Base-by-base conservation (phyloP, 2,888 invertebrate species). In the Eilema sororculum region DNA sequence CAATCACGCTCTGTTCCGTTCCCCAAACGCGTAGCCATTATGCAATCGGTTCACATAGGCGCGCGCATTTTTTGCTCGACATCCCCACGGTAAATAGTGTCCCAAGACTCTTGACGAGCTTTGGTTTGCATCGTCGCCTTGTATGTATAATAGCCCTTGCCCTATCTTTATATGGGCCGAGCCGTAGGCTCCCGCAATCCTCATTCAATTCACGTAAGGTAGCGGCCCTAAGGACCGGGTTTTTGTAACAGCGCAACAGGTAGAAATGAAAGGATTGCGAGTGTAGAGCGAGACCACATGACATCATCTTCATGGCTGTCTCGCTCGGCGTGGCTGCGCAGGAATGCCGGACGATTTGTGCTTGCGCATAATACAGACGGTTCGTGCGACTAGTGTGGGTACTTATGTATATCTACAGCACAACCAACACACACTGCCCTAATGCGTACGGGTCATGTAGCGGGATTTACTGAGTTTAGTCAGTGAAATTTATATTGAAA, bases 221-320 rank as follows among this genome's bases (percentile, higher is more conserved):
- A 95, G 95, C 95, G 95, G 95, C 95, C 93, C 92, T 91, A 92
- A 91, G 95, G 94, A 95, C 91, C 94, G 93, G 95, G 94, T 95
- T 95, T 94, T 95, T 95, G 93, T 95, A 92, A 94, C 94, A 93
- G 91, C 91, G 94, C 94, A 94, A 95, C 95, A 95, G 95, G 95
- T 95, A 95, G 95, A 94, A 94, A 93, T 92, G 94, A 94, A 95
- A 95, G 95, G 95, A 95, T 95, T 95, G 95, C 93, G 92, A 92
- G 91, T 82, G 84, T 74, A 84, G 92, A 93, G 88, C 78, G 93
- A 89, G 93, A 93, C 77, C 78, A 84, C 84, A 82, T 78, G 84
- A 87, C 82, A 87, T 86, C 88, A 87, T 84, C 81, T 82, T 81
- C 86, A 84, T 86, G 78, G 82, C 84, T 80, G 88, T 90, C 93